These are phyloP conservation scores for Lasius fuliginosus DNA, from an alignment of 2,888 invertebrate genomes.

Conservation along the genomic window DNA sequence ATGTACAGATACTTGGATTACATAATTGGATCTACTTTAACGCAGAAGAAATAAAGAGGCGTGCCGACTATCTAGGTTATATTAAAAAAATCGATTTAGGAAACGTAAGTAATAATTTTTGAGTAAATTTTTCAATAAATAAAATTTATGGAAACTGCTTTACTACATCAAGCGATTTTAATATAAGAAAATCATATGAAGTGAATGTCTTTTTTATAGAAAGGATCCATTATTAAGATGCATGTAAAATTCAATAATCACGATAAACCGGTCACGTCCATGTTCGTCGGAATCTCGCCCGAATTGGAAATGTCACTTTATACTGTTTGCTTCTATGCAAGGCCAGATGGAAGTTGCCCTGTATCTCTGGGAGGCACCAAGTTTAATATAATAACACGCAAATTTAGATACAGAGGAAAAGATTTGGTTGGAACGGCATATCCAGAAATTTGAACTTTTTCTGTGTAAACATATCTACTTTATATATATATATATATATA, in stretches of 20 bases:
- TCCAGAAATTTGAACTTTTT: constrained; percentile 90
- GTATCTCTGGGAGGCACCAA: constrained; percentile 91
- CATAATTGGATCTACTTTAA: constrained; percentile 97
- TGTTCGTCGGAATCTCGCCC: constrained; percentile 95
- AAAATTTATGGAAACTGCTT: background rate
- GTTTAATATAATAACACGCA: constrained; percentile 92
- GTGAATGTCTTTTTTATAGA: constrained; percentile 87
- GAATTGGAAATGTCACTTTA: constrained; percentile 97
- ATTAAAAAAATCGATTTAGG: constrained; percentile 91
- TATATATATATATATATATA: too few species aligned
- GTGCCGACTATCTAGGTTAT: constrained; percentile 93
- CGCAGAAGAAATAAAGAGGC: constrained; percentile 91
- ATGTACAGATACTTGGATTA: constrained; percentile 91
- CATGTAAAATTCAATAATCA: constrained; percentile 91
- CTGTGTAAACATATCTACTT: background rate
- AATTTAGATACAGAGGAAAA: constrained; percentile 92
- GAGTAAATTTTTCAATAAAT: background rate
- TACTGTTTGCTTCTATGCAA: constrained; percentile 94
- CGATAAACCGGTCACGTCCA: constrained; percentile 92
- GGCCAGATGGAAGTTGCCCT: constrained; percentile 92
- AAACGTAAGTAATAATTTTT: constrained; percentile 88
- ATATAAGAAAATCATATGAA: background rate
- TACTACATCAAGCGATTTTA: background rate
- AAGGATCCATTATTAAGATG: constrained; percentile 91
- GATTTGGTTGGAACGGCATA: constrained; percentile 94